Evolutionary conservation across 2,113 vertebrate species (phyloP).

Genomic region (Gobius niger): DNA sequence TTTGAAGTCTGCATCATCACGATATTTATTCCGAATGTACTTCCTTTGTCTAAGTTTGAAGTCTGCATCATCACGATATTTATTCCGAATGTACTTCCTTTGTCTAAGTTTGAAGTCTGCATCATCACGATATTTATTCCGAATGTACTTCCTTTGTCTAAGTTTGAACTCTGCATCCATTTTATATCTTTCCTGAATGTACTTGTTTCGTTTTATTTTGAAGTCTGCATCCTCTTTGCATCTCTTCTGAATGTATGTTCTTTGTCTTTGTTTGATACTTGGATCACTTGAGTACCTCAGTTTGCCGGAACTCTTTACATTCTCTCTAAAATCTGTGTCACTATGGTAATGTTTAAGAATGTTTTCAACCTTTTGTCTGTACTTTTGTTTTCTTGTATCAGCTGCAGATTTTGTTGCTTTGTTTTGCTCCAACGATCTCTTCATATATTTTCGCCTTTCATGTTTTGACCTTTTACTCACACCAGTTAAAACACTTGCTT

Average conservation of each 20-base stretch:
- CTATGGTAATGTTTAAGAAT: neutral
- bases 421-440: neutral
- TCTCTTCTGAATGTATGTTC: no score
- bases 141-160: neutral
- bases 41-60: no score
- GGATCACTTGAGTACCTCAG: neutral
- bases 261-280: no score
- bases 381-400: neutral
- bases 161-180: no score
- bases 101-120: no score
- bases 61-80: no score
- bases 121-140: neutral
- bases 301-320: neutral
- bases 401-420: neutral
- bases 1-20: no score
- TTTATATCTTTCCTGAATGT: neutral
- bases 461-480: neutral
- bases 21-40: no score
- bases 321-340: neutral
- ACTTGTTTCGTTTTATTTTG: neutral
- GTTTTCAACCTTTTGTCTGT: neutral
- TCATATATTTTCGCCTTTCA: no score
- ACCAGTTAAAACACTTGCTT: neutral
- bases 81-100: no score
- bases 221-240: no score